phyloP scores from a whole-genome alignment of 1,140 invertebrate genomes.

The Caerostris darwini region DNA sequence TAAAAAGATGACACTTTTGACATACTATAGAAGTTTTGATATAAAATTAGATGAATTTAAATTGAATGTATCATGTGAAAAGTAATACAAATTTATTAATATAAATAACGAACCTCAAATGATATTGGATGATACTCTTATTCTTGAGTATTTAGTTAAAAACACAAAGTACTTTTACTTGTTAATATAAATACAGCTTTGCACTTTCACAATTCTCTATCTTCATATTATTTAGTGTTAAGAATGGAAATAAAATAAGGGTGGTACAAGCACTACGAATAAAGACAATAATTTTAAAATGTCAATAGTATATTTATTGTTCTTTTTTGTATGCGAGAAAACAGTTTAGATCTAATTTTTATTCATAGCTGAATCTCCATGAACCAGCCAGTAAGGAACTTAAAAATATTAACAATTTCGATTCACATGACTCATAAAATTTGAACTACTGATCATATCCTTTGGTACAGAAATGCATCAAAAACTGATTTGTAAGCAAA shows the following conservation, averaged over 20 bases:
- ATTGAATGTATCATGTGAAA: no score
- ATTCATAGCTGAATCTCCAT: constrained; percentile 9
- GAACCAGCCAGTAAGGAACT: constrained; percentile 24
- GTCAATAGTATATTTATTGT: constrained; percentile 53
- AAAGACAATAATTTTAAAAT: neutral
- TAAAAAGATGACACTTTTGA: no score
- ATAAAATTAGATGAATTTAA: no score
- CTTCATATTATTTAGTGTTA: neutral
- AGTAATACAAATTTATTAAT: no score
- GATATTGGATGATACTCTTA: no score
- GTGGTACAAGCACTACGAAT: neutral
- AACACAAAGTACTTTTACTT: no score
- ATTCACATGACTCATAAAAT: constrained; percentile 28
- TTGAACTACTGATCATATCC: constrained; percentile 35
- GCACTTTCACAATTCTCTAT: neutral
- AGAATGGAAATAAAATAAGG: neutral
- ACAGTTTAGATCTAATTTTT: constrained; percentile 43
- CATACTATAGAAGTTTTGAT: no score
- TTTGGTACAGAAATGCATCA: constrained; percentile 43
- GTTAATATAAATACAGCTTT: no score
- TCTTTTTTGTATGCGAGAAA: constrained; percentile 39
- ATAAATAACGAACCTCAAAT: no score
- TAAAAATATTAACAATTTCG: constrained; percentile 41
- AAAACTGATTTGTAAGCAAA: constrained; percentile 34
- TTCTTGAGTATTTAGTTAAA: no score